phyloP scores from a whole-genome alignment of 2,113 vertebrate genomes.

The Heliornis fulica region DNA sequence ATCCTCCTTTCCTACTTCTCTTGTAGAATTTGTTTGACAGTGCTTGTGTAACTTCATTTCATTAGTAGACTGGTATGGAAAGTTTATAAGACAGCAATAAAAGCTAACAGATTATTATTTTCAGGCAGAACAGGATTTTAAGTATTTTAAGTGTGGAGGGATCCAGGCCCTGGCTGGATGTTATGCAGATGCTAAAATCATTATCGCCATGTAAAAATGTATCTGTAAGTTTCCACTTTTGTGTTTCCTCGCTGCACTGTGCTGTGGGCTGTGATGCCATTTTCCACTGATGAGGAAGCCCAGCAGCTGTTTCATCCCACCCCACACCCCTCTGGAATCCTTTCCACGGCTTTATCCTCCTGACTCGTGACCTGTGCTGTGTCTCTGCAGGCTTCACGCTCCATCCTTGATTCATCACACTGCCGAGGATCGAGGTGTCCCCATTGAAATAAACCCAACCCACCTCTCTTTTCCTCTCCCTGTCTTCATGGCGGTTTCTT shows the following conservation, averaged over 20 bases:
- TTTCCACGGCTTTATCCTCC: neutral
- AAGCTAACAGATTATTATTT: conserved; percentile 45
- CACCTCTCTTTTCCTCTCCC: neutral
- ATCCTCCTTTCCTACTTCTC: neutral
- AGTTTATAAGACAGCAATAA: conserved; percentile 55
- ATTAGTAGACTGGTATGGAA: conserved; percentile 38
- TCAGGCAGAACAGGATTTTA: conserved; percentile 1
- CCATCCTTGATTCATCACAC: neutral
- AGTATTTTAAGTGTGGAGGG: neutral
- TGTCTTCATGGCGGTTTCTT: neutral
- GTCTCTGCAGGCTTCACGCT: neutral
- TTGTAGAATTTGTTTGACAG: conserved; percentile 7
- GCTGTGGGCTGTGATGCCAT: neutral
- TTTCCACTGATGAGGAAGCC: neutral
- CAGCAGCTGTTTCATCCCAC: neutral
- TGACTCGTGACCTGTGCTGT: neutral
- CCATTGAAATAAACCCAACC: neutral
- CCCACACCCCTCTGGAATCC: neutral
- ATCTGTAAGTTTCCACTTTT: conserved; percentile 10
- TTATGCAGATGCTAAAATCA: conserved; percentile 61
- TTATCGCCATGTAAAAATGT: conserved; percentile 43
- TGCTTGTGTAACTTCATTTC: conserved; percentile 21
- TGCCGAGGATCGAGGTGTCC: neutral
- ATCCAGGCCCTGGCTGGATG: conserved; percentile 8
- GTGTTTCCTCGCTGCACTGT: neutral